Base-by-base conservation (phyloP, 2,888 invertebrate genomes). In the Cantharis flavilabris region DNA sequence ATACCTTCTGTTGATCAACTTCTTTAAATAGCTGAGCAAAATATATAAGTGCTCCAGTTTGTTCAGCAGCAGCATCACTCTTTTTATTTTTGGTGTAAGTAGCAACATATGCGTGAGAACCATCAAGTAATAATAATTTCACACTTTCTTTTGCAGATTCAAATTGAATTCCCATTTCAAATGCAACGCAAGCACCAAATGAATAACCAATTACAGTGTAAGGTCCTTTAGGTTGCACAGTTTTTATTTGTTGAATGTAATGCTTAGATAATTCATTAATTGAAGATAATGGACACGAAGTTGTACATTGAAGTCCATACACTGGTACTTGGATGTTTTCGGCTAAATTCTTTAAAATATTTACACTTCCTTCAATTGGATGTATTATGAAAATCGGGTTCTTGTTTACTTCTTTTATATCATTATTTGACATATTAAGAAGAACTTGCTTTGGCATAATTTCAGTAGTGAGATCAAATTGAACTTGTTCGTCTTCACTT, bases 201-300 rank as follows among this genome's bases (percentile, higher is more conserved):
- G 98, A 99, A 89, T 99, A 99, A 2, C 98, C 99, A 67, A 96
- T 93, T 80, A 99, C 89, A 71, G 93, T 92, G 90, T 97, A 98
- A 3, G 98, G 97, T 79, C 97, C 96, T 76, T 90, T 88, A 9
- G 93, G 92, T 89, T 97, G 97, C 69, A 95, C 89, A 72, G 91
- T 90, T 86, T 93, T 93, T 84, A 98, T 92, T 88, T 95, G 92
- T 87, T 89, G 86, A 26, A 95, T 90, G 88, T 95, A 95, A 89
- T 91, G 93, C 65, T 89, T 86, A 4, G 98, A 97, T 79, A 97
- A 90, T 70, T 92, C 91, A 13, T 91, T 88, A 81, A 98, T 92
- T 72, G 94, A 93, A 11, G 90, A 89, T 4, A 95, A 88, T 63
- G 97, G 97, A 28, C 95, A 94, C 13, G 92, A 91, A 69, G 89